These are phyloP conservation scores for Leucopternis melanops DNA, from an alignment of 2,113 vertebrate genomes.

Conservation along the genomic window DNA sequence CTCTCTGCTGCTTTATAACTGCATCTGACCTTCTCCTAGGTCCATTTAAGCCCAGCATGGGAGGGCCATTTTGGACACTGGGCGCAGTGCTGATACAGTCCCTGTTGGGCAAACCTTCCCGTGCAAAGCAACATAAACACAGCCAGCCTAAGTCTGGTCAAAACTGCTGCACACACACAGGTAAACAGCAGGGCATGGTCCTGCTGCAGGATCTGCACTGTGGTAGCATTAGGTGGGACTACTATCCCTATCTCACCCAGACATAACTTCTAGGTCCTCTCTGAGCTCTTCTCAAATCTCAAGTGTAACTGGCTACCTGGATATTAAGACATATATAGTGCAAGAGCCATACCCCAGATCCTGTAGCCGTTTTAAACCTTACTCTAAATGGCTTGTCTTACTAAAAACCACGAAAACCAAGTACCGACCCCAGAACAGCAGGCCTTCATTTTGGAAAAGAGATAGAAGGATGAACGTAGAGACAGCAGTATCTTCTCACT, in stretches of 20 bases:
- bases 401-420: not conserved
- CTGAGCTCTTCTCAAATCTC: not conserved
- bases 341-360: not conserved
- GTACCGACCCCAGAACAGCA: not conserved
- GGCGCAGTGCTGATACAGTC: not conserved
- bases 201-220: not conserved
- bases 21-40: not conserved
- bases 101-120: not conserved
- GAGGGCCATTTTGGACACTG: not conserved
- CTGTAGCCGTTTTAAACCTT: not conserved
- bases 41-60: not conserved
- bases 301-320: not conserved
- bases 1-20: not conserved
- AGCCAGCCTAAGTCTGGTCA: not conserved
- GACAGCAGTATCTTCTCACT: not conserved
- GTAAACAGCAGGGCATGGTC: not conserved
- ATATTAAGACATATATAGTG: fast-evolving
- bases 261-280: not conserved
- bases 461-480: not conserved
- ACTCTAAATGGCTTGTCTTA: not conserved
- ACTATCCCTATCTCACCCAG: not conserved
- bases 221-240: not conserved
- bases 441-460: not conserved
- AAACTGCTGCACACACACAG: not conserved
- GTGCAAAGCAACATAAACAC: not conserved